These are phyloP conservation scores for Lepus europaeus DNA, from an alignment of 2,113 vertebrate species.

Conservation along the genomic window DNA sequence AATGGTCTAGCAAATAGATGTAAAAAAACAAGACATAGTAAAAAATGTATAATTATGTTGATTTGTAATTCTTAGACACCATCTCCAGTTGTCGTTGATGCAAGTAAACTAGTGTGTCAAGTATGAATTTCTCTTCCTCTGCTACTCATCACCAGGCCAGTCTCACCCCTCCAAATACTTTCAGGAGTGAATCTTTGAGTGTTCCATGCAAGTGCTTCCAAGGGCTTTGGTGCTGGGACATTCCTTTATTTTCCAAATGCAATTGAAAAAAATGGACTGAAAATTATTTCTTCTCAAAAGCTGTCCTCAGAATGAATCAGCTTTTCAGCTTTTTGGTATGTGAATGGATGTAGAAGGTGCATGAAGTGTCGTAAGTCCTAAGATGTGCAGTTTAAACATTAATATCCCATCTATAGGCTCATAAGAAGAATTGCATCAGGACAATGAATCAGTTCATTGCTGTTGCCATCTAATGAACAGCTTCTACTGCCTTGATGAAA, in stretches of 20 bases:
- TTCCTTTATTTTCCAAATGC: not conserved
- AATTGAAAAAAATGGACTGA: not conserved
- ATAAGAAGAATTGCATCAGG: not conserved
- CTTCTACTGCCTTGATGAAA: not conserved
- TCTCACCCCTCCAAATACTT: too few species aligned
- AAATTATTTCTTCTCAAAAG: not conserved
- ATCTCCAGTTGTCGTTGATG: not conserved
- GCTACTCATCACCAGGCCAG: not conserved
- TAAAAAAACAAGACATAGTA: not conserved
- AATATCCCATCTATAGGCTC: not conserved
- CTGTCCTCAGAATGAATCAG: not conserved
- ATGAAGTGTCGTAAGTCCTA: not conserved
- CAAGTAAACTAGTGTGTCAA: not conserved
- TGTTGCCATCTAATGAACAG: not conserved
- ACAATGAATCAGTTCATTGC: not conserved
- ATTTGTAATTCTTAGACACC: not conserved
- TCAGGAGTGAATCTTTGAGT: not conserved
- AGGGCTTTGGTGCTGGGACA: not conserved
- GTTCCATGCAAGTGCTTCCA: not conserved
- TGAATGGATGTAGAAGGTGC: not conserved
- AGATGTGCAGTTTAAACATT: not conserved
- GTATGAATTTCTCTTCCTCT: not conserved
- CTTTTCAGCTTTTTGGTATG: not conserved
- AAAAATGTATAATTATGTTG: not conserved
- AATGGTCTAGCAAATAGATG: not conserved